Percentiles rank a stretch among this genome's conserved stretches.
Evolutionary conservation across 37 sponge, comb jelly and placozoan species (phyloP).

Genomic region (Haliclona indistincta): DNA sequence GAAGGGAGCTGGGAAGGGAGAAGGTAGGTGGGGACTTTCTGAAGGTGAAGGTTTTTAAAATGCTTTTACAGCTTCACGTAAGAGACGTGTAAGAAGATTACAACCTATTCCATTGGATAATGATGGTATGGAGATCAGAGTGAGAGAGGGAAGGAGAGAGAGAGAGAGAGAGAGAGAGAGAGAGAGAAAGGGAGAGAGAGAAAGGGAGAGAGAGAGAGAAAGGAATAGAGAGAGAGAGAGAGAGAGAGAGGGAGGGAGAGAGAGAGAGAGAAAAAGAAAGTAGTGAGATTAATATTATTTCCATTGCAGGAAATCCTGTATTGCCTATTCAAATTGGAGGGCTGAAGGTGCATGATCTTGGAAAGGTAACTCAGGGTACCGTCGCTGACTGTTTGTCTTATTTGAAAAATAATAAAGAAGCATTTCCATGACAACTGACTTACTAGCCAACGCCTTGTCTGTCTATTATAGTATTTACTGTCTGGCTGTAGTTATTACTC

Average conservation of each 20-base stretch:
- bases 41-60: not conserved
- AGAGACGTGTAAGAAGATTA: slow-evolving; percentile 41
- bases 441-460: too few species aligned
- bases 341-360: slow-evolving; percentile 64
- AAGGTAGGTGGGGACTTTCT: not conserved
- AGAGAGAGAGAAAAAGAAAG: too few species aligned
- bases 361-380: slow-evolving; percentile 41
- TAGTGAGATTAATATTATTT: slow-evolving; percentile 6
- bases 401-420: too few species aligned
- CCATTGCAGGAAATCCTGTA: slow-evolving; percentile 71
- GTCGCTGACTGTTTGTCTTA: not conserved
- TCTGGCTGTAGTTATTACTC: not conserved
- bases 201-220: too few species aligned
- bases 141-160: not conserved
- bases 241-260: too few species aligned
- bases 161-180: too few species aligned
- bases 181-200: too few species aligned
- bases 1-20: not conserved
- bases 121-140: slow-evolving; percentile 47
- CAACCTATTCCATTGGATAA: slow-evolving; percentile 72
- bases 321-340: slow-evolving; percentile 83
- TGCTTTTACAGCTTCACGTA: not conserved
- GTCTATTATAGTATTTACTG: too few species aligned
- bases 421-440: too few species aligned
- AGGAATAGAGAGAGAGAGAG: too few species aligned